phyloP scores from a whole-genome alignment of 2,888 invertebrate species.

The Agelastica alni region DNA sequence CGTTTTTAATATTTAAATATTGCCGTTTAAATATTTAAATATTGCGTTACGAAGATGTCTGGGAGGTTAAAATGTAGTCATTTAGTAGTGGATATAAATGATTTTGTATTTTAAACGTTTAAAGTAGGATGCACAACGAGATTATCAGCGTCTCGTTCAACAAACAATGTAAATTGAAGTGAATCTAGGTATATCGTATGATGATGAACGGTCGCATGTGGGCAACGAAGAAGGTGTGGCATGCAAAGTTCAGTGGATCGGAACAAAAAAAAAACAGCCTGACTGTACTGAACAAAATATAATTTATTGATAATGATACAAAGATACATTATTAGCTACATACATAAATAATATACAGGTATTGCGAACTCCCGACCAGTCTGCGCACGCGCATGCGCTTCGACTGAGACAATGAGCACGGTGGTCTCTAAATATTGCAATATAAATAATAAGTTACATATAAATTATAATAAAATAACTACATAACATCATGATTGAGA shows the following conservation, averaged over 20 bases:
- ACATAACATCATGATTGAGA: slow-evolving; percentile 58
- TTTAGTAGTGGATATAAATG: too few species aligned
- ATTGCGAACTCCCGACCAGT: slow-evolving; percentile 45
- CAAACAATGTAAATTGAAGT: neutral
- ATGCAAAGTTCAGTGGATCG: slow-evolving; percentile 13
- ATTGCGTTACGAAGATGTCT: too few species aligned
- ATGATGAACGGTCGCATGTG: neutral
- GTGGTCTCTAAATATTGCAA: slow-evolving; percentile 55
- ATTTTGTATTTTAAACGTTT: too few species aligned
- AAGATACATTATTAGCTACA: slow-evolving; percentile 54
- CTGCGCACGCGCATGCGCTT: slow-evolving; percentile 24
- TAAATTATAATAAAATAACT: slow-evolving; percentile 60
- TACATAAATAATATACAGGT: slow-evolving; percentile 57
- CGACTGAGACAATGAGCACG: slow-evolving; percentile 49
- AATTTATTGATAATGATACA: slow-evolving; percentile 59
- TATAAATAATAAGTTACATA: slow-evolving; percentile 60
- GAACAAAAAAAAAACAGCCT: slow-evolving; percentile 15
- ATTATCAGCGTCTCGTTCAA: neutral
- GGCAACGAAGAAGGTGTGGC: slow-evolving; percentile 12
- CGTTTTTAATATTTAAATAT: too few species aligned
- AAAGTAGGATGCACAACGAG: too few species aligned
- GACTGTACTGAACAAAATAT: slow-evolving; percentile 55
- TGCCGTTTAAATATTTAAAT: too few species aligned
- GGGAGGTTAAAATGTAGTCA: too few species aligned
- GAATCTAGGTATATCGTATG: neutral